A percentile compares a stretch with the other conserved stretches of the same genome.
Evolutionary conservation across 2,888 invertebrate species (phyloP).

Genomic region (Dryobota labecula): DNA sequence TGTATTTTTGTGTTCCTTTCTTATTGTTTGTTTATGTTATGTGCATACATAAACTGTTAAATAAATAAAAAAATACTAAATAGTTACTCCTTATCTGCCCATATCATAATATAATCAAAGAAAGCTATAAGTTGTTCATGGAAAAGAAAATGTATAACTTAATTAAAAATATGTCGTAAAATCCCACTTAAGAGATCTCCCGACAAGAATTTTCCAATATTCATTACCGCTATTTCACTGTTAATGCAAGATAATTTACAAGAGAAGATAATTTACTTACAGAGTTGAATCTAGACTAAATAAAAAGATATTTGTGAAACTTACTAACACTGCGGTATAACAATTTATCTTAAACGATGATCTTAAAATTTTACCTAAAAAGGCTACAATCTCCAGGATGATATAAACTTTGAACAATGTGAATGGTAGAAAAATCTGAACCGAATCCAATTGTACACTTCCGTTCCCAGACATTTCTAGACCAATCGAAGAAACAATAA

Average conservation of each 20-base stretch:
- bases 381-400: constrained; percentile 13
- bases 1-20: no score
- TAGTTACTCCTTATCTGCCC: not conserved
- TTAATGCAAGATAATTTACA: not conserved
- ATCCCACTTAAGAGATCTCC: not conserved
- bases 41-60: no score
- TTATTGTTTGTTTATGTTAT: no score
- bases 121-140: constrained; percentile 3
- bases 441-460: constrained; percentile 74
- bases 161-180: constrained; percentile 21
- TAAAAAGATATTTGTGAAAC: not conserved
- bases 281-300: not conserved
- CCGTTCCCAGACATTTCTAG: constrained; percentile 75
- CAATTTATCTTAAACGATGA: constrained; percentile 11
- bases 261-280: not conserved
- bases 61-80: no score
- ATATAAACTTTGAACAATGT: constrained; percentile 58
- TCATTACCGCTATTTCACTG: constrained; percentile 11
- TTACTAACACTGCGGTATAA: not conserved
- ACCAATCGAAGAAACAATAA: constrained; percentile 74
- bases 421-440: constrained; percentile 58
- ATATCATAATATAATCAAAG: constrained; percentile 7
- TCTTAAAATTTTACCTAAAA: constrained; percentile 39
- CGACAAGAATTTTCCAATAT: constrained; percentile 11
- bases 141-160: constrained; percentile 20